Percentiles rank a stretch among this genome's conserved stretches.
Conservation (phyloP, 2,888 invertebrate genomes). For the Notodonta ziczac region DNA sequence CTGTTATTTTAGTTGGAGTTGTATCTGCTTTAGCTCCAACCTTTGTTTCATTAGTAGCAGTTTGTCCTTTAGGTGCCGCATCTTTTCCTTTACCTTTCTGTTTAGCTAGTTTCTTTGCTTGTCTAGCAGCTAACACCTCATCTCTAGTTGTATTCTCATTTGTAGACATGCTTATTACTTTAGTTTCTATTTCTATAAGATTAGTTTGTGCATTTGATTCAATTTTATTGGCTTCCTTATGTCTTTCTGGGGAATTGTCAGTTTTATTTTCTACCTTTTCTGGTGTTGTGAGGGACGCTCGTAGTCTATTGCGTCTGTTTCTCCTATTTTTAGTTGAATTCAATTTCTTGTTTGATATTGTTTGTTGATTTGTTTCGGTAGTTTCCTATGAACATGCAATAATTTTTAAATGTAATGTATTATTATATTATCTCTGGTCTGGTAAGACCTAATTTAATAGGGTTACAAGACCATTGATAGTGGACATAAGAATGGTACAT, state of each 20-base stretch:
- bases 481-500: too few species aligned
- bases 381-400: constrained; percentile 13
- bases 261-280: constrained; percentile 13
- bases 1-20: constrained; percentile 18
- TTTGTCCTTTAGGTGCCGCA: constrained; percentile 21
- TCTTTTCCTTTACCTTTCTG: constrained; percentile 61
- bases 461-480: too few species aligned
- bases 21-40: constrained; percentile 19
- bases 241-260: constrained; percentile 1
- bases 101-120: constrained; percentile 74
- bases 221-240: constrained; percentile 7
- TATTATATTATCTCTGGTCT: too few species aligned
- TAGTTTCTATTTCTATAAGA: constrained; percentile 19
- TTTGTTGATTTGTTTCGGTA: constrained; percentile 7
- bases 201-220: constrained; percentile 24
- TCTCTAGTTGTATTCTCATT: constrained; percentile 61
- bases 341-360: constrained; percentile 13
- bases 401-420: too few species aligned
- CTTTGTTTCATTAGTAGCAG: constrained; percentile 16
- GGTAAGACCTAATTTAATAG: too few species aligned
- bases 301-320: constrained; percentile 55
- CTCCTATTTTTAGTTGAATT: constrained; percentile 57
- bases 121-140: constrained; percentile 68
- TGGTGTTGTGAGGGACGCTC: constrained; percentile 32
- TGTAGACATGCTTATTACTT: constrained; percentile 54